A percentile compares a stretch with the other conserved stretches of the same genome.
phyloP scores from a whole-genome alignment of 1,140 invertebrate species.

The Drosophila pseudoananassae region DNA sequence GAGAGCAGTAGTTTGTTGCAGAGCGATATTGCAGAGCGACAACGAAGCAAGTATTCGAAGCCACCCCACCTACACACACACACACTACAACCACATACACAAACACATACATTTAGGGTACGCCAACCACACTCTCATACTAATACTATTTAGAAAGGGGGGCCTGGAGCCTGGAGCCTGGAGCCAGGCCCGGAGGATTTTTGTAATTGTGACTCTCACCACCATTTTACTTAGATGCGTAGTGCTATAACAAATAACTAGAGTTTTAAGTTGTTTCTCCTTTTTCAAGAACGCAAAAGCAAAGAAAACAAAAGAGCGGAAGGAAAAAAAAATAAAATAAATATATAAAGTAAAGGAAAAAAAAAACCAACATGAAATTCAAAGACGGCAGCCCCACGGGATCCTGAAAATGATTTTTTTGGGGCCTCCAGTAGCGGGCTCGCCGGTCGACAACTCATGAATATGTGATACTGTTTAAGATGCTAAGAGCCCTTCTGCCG shows the following conservation, averaged over 20 bases:
- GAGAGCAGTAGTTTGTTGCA: slow-evolving; percentile 77
- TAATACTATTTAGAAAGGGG: slow-evolving; percentile 51
- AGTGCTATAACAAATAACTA: slow-evolving; percentile 77
- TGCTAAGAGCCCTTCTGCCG: slow-evolving; percentile 71
- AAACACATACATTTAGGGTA: slow-evolving; percentile 46
- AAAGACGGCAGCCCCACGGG: slow-evolving; percentile 63
- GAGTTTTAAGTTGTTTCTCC: slow-evolving; percentile 80
- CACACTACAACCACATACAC: slow-evolving; percentile 28
- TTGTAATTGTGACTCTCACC: slow-evolving; percentile 81
- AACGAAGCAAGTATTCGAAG: slow-evolving; percentile 82
- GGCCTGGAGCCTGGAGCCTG: slow-evolving; percentile 1
- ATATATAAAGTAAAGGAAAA: slow-evolving; percentile 20
- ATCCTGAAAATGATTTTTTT: slow-evolving; percentile 15
- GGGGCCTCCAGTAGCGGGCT: slow-evolving; percentile 39
- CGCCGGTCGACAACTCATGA: slow-evolving; percentile 80
- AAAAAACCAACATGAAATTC: slow-evolving; percentile 77
- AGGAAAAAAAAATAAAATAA: slow-evolving; percentile 33
- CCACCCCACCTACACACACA: slow-evolving; percentile 76
- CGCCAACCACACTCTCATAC: slow-evolving; percentile 61
- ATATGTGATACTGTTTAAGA: slow-evolving; percentile 83
- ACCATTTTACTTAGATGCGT: slow-evolving; percentile 82
- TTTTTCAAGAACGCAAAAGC: slow-evolving; percentile 66
- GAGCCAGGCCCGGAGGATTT: slow-evolving; percentile 21
- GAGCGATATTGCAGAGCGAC: slow-evolving; percentile 56
- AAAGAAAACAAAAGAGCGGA: slow-evolving; percentile 30